Percentiles rank a stretch among this genome's conserved stretches.
phyloP scores from a whole-genome alignment of 2,113 vertebrate species.

The Boulengeromyrus knoepffleri region DNA sequence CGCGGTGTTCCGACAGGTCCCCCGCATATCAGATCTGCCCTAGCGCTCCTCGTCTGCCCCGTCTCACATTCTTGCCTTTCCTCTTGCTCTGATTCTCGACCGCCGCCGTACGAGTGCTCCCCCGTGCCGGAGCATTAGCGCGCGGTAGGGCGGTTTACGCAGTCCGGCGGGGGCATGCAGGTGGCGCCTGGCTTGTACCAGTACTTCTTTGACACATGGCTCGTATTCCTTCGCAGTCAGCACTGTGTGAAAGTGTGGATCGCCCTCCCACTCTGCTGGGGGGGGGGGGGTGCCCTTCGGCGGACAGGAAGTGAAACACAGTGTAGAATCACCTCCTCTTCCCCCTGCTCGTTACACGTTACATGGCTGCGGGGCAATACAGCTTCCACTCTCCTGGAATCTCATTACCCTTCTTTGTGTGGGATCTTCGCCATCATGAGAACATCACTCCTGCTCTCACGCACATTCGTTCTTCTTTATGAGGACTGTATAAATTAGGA shows the following conservation, averaged over 20 bases:
- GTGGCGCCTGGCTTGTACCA: not conserved
- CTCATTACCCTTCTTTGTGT: not conserved
- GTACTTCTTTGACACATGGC: not conserved
- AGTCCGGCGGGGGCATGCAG: not conserved
- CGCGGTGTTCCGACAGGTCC: not conserved
- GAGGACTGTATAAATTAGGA: not conserved
- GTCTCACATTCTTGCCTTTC: too few species aligned
- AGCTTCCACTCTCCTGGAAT: not conserved
- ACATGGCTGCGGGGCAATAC: not conserved
- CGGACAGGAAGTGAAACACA: not conserved
- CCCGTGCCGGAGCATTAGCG: not conserved
- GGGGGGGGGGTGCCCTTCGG: not conserved
- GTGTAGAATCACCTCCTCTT: not conserved
- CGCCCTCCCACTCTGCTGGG: not conserved
- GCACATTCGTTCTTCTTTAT: not conserved
- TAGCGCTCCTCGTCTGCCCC: not conserved
- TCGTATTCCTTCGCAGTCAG: not conserved
- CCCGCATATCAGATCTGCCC: not conserved
- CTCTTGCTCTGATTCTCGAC: not conserved
- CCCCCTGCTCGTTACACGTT: not conserved
- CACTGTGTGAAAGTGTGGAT: not conserved
- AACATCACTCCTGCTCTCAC: not conserved
- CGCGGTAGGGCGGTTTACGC: not conserved
- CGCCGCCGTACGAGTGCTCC: not conserved
- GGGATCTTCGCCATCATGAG: not conserved